Percentiles rank a stretch among this genome's conserved stretches.
Conservation (phyloP, 2,113 vertebrate species). For the Ceuthmochares aereus region DNA sequence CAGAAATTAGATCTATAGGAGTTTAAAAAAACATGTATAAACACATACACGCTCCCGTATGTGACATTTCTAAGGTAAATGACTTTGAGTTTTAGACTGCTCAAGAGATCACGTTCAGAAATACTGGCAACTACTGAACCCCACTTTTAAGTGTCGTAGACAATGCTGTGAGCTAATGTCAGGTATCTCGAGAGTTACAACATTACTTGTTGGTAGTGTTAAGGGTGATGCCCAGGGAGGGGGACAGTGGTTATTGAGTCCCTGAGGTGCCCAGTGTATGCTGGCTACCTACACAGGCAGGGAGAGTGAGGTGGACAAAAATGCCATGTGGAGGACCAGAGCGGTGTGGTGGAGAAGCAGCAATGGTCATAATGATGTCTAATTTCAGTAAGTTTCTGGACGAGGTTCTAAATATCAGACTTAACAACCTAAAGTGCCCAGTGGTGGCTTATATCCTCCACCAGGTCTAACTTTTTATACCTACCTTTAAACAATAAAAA, state of each 20-base stretch:
- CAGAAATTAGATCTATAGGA: neutral
- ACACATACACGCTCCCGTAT: neutral
- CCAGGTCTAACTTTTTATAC: neutral
- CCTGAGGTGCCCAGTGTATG: neutral
- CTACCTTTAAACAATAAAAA: neutral
- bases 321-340: neutral
- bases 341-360: neutral
- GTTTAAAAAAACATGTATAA: neutral
- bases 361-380: neutral
- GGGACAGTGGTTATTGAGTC: neutral
- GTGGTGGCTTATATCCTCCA: neutral
- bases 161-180: neutral
- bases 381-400: neutral
- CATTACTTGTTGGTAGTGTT: neutral
- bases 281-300: neutral
- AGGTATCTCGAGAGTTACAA: neutral
- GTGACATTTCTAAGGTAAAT: neutral
- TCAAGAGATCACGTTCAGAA: slow-evolving; percentile 46
- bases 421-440: neutral
- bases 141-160: neutral
- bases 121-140: slow-evolving; percentile 45
- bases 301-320: neutral
- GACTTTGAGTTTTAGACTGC: slow-evolving; percentile 30
- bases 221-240: neutral
- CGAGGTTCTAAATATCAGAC: neutral